Base-by-base conservation (phyloP, 2,113 vertebrate genomes). In the Uria aalge region DNA sequence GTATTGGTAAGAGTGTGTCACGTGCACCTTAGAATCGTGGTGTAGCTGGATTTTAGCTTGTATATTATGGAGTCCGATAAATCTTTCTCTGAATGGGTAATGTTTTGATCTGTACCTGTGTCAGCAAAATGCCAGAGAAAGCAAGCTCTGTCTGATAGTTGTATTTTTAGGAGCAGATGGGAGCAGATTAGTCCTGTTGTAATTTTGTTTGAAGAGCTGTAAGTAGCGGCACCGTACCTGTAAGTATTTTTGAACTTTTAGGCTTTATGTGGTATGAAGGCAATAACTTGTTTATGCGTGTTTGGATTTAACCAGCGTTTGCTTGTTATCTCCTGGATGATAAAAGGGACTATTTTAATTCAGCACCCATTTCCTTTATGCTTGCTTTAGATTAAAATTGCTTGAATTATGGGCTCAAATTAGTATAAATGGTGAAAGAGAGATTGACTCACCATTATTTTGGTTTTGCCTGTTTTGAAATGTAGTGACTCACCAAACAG, bases 61-160 rank as follows among this genome's bases (percentile, higher is more conserved):
- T 9, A 1, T 29, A 0, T 50, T 55, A 15, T 21, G 64, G 40
- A 56, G 69, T 4, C 66, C 2, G 9, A 13, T 16, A 1, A 8
- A 30, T 82, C 57, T 40, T 80, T 43, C 29, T 94, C 64, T 38
- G 40, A 69, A 57, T 32, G 60, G 38, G 36, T 20, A 45, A 45
- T 59, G 79, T 72, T 94, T 77, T 87, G 48, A 27, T 92, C 69
- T 45, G 53, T 20, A 6, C 36, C 85, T 85, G 48, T 4, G 11
- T 93, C 77, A 84, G 84, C 83, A 55, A 29, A 92, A 47, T 23
- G 68, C 64, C 89, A 34, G 73, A 82, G 92, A 52, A 91, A 67
- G 69, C 55, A 56, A 72, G 34, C 53, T 74, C 86, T 67, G 77
- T 69, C 69, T 69, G 45, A 12, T 15, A 20, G 52, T 19, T 85